These are phyloP conservation scores for Acyrthosiphon pisum DNA, from an alignment of 1,140 invertebrate species.

Conservation along the genomic window DNA sequence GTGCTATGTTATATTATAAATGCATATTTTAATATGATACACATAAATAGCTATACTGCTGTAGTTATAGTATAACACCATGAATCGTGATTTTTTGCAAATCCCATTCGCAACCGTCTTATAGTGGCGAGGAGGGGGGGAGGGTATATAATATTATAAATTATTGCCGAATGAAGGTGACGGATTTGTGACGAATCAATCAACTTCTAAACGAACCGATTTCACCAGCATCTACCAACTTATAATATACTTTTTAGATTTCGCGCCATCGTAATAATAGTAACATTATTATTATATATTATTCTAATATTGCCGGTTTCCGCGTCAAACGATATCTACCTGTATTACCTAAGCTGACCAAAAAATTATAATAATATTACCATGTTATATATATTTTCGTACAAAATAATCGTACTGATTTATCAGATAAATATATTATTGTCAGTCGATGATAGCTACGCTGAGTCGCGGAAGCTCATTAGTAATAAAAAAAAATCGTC, in stretches of 20 bases:
- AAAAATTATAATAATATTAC: background rate
- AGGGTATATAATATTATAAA: background rate
- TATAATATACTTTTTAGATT: background rate
- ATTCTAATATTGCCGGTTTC: background rate
- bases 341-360: background rate
- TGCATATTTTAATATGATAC: background rate
- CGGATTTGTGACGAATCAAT: background rate
- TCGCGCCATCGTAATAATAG: background rate
- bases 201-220: background rate
- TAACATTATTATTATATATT: background rate
- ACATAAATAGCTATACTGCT: background rate
- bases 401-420: background rate
- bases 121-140: no score
- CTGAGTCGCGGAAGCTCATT: no score
- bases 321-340: background rate
- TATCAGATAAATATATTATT: background rate
- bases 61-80: background rate
- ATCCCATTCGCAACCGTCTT: background rate
- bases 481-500: background rate
- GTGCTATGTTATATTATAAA: background rate
- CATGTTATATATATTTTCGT: background rate
- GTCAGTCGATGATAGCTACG: background rate
- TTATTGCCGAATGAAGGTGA: background rate
- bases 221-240: background rate
- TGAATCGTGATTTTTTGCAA: background rate